These are phyloP conservation scores for Lepetodrilus schrolli DNA, from an alignment of 2,888 invertebrate species.

Conservation along the genomic window DNA sequence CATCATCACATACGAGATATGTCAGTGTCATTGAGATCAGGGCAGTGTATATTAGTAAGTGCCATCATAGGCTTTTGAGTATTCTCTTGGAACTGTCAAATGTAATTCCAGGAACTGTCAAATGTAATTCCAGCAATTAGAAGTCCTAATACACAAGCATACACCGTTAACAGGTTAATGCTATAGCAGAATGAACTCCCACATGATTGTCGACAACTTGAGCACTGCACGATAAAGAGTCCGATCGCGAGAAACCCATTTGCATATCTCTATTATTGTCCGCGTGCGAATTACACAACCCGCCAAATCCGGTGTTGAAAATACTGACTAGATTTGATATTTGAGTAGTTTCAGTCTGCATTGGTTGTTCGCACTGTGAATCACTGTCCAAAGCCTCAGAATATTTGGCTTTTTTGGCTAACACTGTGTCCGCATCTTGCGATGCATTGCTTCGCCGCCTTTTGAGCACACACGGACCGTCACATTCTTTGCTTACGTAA, in stretches of 20 bases:
- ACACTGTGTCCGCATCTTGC: background rate
- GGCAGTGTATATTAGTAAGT: too few relatives aligned
- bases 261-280: slow-evolving; percentile 38
- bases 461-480: slow-evolving; percentile 37
- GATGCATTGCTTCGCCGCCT: slow-evolving; percentile 24
- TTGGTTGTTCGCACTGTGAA: slow-evolving; percentile 40
- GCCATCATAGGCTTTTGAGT: too few relatives aligned
- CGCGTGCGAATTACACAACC: slow-evolving; percentile 48
- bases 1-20: too few relatives aligned
- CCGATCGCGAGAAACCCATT: slow-evolving; percentile 43
- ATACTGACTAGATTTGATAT: slow-evolving; percentile 68
- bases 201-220: slow-evolving; percentile 50
- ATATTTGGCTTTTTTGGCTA: slow-evolving; percentile 34
- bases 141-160: too few relatives aligned
- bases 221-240: slow-evolving; percentile 46
- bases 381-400: slow-evolving; percentile 1
- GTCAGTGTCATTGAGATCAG: too few relatives aligned
- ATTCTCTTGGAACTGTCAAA: too few relatives aligned
- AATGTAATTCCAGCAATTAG: too few relatives aligned
- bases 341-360: slow-evolving; percentile 65
- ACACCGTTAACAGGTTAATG: too few relatives aligned
- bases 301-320: slow-evolving; percentile 69
- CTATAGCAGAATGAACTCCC: slow-evolving; percentile 56
- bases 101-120: too few relatives aligned
- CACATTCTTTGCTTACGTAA: slow-evolving; percentile 28